Evolutionary conservation across 2,797 vertebrate genomes (phyloP).

Genomic region (Lacerta viridis): DNA sequence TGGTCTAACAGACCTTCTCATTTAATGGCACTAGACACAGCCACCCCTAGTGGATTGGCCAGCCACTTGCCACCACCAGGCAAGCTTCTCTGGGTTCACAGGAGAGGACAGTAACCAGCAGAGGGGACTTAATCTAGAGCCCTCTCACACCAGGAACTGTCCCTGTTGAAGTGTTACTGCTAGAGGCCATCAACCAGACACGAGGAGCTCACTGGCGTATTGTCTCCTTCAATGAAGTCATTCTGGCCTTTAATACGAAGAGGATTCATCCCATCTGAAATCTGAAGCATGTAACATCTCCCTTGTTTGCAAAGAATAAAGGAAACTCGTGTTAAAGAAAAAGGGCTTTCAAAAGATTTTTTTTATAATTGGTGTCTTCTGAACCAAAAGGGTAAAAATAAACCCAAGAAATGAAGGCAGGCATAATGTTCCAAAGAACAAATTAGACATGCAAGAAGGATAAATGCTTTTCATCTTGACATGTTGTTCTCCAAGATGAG

Average conservation of each 20-base stretch:
- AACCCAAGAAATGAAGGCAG: neutral
- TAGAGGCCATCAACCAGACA: neutral
- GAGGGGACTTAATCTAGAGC: too few relatives aligned
- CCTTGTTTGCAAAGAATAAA: neutral
- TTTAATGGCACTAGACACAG: too few relatives aligned
- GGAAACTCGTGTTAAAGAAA: neutral
- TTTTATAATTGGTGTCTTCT: neutral
- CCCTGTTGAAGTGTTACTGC: too few relatives aligned
- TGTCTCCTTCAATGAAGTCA: neutral
- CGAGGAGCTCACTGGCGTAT: neutral
- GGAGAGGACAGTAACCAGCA: too few relatives aligned
- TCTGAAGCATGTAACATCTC: neutral
- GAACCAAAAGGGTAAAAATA: slow-evolving; percentile 32
- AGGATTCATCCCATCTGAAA: neutral
- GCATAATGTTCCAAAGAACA: slow-evolving; percentile 16
- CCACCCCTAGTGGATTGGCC: too few relatives aligned
- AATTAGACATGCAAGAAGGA: slow-evolving; percentile 42
- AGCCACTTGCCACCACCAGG: too few relatives aligned
- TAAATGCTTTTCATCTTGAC: slow-evolving; percentile 25
- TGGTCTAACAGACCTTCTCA: too few relatives aligned
- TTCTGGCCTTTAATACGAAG: neutral
- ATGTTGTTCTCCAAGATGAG: slow-evolving; percentile 31
- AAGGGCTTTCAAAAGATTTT: neutral
- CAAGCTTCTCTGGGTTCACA: too few relatives aligned
- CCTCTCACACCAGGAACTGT: too few relatives aligned